Base-by-base conservation (phyloP, 92 coral and sea anemone species). In the Montipora capitata region DNA sequence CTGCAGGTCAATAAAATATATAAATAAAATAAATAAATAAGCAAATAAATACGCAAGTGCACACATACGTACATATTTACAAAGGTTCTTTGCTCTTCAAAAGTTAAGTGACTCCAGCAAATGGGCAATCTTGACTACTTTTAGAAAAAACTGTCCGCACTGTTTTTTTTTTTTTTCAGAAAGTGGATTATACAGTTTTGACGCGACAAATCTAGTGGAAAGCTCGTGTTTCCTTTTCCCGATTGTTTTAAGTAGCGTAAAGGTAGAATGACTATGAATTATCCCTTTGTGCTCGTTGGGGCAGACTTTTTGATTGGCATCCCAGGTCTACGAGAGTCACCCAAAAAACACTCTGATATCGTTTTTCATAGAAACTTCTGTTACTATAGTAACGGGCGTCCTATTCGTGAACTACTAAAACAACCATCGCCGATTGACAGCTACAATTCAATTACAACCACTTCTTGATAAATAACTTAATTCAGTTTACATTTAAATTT, bases 371-470 rank as follows among this genome's bases (percentile, higher is more conserved):
- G 35, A 48, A 48, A 48, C 52, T 10, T 10, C 52, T 48, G 10
- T 48, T 48, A 48, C 0, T 48, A 48, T 48, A 0, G 7, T 48
- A 48, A 48, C 52, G 10, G 52, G 52, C 35, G 35, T 48, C 52
- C 10, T 48, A 48, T 48, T 48, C 44, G 42, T 63, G n/a, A 63
- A 16, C 4, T 10, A 10, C 7, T 18, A 3, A 12, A 11, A 20
- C 5, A 67, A 67, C 5, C 2, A 38, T 43, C 41, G 61, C 12
- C 20, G n/a, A 12, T 14, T 10, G 77, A 73, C 38, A 52, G 10
- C 27, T 44, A 11, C 58, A 56, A 62, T 78, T 18, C 68, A 18
- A 7, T 16, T 43, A 78, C 58, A 78, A 43, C 12, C 82, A 39
- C 5, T 58, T 59, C 45, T 78, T 78, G 10, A 61, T 18, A 7